Base-by-base conservation (phyloP, 2,797 vertebrate genomes). In the Dicrostonyx torquatus region DNA sequence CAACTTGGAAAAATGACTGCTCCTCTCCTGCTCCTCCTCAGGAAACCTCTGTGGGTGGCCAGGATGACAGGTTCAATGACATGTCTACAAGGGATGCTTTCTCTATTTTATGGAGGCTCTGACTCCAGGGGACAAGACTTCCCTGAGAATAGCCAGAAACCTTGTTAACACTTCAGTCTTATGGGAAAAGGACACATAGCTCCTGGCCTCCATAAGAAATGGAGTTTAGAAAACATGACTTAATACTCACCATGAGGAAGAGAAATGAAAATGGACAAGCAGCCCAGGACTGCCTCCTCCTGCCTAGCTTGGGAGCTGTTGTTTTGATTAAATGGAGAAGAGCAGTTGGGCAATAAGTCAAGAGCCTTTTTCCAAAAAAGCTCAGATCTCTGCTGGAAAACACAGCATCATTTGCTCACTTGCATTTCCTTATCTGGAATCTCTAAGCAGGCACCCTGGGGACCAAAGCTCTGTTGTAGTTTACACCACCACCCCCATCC, bases 361-460 rank as follows among this genome's bases (percentile, higher is more conserved):
- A 53, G n/a, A 92, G 68, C 34, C 70, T 84, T 83, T 60, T 72
- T 96, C 48, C 77, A 31, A 24, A 37, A 20, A 92, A 34, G 76
- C 31, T 50, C 80, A 92, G 76, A 84, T 86, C 68, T 82, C 3
- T 37, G 85, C 87, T 29, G 7, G 86, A 95, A 96, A 96, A 85
- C 3, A 6, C 91, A 26, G 91, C 7, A 87, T 43, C 8, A 0
- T 72, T 96, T 83, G 64, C 55, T 37, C 8, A 0, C 68, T 96
- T 83, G 58, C 60, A 14, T 79, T 87, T 93, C 43, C 50, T 77
- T 83, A 95, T 95, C 94, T 92, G 13, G 58, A 87, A 80, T 60
- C 77, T 94, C 91, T 93, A 15, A 24, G 55, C 64, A 85, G 93
- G 66, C 88, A 95, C 97, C 10, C n/a, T 96, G 95, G 95, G 93